Evolutionary conservation across 1,140 invertebrate species (phyloP).

Genomic region (Caenorhabditis latens): DNA sequence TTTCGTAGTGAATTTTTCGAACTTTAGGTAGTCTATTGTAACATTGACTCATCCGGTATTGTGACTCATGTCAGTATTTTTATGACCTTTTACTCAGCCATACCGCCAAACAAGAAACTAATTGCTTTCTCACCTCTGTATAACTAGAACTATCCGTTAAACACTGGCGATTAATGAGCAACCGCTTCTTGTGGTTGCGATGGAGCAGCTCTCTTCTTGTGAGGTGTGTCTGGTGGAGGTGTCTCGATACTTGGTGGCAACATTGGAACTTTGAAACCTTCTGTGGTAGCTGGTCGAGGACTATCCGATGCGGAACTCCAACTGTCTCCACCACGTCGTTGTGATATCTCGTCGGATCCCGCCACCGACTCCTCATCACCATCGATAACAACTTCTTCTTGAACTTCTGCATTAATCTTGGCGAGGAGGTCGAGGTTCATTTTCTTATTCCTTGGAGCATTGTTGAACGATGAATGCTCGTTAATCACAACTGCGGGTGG

Average conservation of each 20-base stretch:
- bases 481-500: constrained; percentile 70
- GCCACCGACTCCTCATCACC: constrained; percentile 68
- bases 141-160: not conserved
- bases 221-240: constrained; percentile 34
- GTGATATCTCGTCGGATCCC: constrained; percentile 66
- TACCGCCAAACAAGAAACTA: too few relatives aligned
- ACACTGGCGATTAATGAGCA: not conserved
- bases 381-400: constrained; percentile 72
- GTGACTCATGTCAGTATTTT: too few relatives aligned
- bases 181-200: not conserved
- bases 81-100: too few relatives aligned
- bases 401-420: constrained; percentile 77
- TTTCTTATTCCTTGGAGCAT: constrained; percentile 68
- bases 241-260: constrained; percentile 1
- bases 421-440: constrained; percentile 72
- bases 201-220: constrained; percentile 59
- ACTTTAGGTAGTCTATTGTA: too few relatives aligned
- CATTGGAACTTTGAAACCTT: constrained; percentile 7
- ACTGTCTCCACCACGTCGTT: not conserved
- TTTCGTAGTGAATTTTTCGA: not conserved
- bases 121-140: not conserved
- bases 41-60: too few relatives aligned
- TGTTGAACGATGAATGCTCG: constrained; percentile 73
- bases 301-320: constrained; percentile 12
- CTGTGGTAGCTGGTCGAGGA: constrained; percentile 27